Evolutionary conservation across 2,888 invertebrate genomes (phyloP).

Genomic region (Hirtodrosophila alboralis): DNA sequence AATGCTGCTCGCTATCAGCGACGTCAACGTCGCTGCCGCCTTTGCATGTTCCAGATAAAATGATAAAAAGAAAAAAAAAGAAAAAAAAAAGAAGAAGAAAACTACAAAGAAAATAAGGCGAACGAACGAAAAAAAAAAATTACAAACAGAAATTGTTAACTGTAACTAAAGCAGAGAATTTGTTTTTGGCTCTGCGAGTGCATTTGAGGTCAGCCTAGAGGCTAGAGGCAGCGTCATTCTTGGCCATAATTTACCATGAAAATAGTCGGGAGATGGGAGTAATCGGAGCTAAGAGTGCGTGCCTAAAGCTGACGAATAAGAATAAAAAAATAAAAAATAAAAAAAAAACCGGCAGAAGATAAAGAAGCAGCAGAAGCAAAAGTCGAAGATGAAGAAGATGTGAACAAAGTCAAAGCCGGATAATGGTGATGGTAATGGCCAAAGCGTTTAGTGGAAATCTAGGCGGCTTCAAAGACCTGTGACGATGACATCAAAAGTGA

Average conservation of each 20-base stretch:
- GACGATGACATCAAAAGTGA: constrained; percentile 8
- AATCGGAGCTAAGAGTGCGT: constrained; percentile 43
- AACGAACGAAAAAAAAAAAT: constrained; percentile 17
- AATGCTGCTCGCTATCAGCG: constrained; percentile 53
- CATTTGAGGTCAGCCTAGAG: constrained; percentile 51
- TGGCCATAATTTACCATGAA: constrained; percentile 64
- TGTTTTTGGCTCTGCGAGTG: constrained; percentile 40
- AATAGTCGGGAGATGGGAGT: constrained; percentile 26
- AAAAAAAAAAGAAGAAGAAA: constrained; percentile 15
- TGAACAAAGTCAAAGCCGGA: constrained; percentile 33
- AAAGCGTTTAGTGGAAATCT: constrained; percentile 45
- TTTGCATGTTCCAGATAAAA: constrained; percentile 64
- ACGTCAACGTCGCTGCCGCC: constrained; percentile 35
- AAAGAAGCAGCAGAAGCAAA: constrained; percentile 4
- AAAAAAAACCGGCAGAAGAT: too few species aligned
- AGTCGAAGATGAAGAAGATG: constrained; percentile 10
- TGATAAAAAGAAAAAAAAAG: constrained; percentile 47
- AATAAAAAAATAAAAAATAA: too few species aligned
- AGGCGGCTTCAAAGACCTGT: constrained; percentile 25
- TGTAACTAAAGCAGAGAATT: constrained; percentile 37
- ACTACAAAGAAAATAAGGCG: constrained; percentile 29
- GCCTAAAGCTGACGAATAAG: constrained; percentile 40
- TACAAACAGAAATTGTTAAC: constrained; percentile 40
- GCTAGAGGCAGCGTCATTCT: constrained; percentile 43
- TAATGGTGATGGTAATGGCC: constrained; percentile 51